These are phyloP conservation scores for Wiebesia pumilae DNA, from an alignment of 1,140 invertebrate species.

Conservation along the genomic window DNA sequence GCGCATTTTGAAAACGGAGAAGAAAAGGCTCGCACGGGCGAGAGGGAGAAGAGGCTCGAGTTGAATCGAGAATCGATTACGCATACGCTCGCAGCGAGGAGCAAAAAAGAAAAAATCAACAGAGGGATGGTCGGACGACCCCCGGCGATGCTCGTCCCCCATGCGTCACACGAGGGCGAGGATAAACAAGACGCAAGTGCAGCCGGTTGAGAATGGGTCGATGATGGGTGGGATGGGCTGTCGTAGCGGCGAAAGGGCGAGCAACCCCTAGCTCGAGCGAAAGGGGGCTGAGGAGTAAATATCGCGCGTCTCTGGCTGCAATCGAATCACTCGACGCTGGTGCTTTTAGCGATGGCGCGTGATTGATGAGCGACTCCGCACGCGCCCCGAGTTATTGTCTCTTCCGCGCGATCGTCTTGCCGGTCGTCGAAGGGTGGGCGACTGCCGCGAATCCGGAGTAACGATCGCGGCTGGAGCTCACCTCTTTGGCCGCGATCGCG, in stretches of 20 bases:
- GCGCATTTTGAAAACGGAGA: neutral
- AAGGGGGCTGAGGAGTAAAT: neutral
- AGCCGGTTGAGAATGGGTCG: neutral
- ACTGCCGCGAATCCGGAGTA: neutral
- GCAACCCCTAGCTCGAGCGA: neutral
- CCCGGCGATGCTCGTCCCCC: neutral
- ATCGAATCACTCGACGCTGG: constrained; percentile 18
- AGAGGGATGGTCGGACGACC: neutral
- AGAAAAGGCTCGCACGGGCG: neutral
- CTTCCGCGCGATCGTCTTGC: neutral
- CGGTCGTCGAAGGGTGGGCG: no score
- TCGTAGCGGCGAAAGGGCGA: neutral
- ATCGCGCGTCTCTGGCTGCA: neutral
- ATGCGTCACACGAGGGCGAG: neutral
- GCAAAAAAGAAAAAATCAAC: neutral
- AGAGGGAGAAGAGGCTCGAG: no score
- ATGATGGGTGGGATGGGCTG: neutral
- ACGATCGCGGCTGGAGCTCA: neutral
- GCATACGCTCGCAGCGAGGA: neutral
- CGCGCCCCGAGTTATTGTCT: constrained; percentile 10
- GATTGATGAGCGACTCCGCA: neutral
- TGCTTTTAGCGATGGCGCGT: neutral
- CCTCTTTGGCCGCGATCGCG: neutral
- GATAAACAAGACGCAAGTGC: constrained; percentile 6
- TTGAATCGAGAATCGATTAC: constrained; percentile 20